Evolutionary conservation across 2,113 vertebrate species (phyloP).

Genomic region (Microcebus tavaratra): DNA sequence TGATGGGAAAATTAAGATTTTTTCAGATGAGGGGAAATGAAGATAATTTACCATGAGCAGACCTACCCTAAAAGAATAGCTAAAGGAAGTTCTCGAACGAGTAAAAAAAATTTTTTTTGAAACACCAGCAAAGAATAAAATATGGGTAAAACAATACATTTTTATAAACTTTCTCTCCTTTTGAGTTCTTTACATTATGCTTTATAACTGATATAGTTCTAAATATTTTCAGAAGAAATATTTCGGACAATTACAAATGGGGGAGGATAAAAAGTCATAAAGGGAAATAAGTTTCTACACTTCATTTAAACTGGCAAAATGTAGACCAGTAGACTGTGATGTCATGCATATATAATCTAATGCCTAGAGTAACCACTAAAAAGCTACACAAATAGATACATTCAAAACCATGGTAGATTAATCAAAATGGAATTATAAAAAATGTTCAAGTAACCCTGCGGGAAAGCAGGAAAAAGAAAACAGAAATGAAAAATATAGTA

Average conservation of each 20-base stretch:
- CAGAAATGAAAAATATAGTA: background rate
- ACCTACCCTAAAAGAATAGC: background rate
- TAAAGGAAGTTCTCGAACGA: background rate
- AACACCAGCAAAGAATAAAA: background rate
- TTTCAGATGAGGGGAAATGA: slow-evolving; percentile 1
- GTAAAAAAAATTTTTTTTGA: background rate
- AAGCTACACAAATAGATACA: background rate
- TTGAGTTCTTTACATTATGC: background rate
- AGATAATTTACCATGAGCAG: background rate
- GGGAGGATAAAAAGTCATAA: background rate
- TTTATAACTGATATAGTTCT: background rate
- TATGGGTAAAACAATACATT: background rate
- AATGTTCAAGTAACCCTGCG: background rate
- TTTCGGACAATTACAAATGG: background rate
- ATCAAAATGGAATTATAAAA: background rate
- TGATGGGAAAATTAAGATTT: background rate
- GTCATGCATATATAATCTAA: background rate
- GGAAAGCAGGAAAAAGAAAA: background rate
- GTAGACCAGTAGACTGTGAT: background rate
- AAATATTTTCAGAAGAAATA: background rate
- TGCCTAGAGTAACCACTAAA: background rate
- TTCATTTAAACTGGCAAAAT: background rate
- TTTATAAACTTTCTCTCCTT: background rate
- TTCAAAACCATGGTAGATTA: background rate
- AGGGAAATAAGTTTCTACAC: background rate